Conservation (phyloP, 2,888 invertebrate species). For the Coremacera marginata region DNA sequence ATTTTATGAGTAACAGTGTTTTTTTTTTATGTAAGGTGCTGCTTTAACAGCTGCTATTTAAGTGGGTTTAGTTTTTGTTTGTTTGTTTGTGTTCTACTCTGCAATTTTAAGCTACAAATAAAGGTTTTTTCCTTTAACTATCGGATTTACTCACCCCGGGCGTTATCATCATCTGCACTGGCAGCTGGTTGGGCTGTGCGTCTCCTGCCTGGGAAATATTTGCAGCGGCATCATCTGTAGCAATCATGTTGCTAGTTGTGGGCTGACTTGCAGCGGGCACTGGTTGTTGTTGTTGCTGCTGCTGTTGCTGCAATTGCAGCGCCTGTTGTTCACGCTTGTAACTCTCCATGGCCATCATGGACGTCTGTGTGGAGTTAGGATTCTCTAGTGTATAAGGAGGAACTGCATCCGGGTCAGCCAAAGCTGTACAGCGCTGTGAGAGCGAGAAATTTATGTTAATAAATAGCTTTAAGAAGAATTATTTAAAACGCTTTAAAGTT, state of each 20-base stretch:
- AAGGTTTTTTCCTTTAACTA: background rate
- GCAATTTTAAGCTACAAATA: background rate
- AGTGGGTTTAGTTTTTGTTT: background rate
- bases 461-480: background rate
- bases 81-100: too few relatives aligned
- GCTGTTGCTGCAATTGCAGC: constrained; percentile 52
- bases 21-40: background rate
- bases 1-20: constrained; percentile 4
- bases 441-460: background rate
- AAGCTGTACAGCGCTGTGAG: constrained; percentile 60
- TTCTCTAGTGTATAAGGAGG: constrained; percentile 67
- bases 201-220: constrained; percentile 50
- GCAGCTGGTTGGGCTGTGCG: constrained; percentile 53
- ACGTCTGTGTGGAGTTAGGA: constrained; percentile 64
- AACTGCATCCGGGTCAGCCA: constrained; percentile 67
- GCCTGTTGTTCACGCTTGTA: constrained; percentile 64
- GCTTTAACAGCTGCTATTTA: background rate
- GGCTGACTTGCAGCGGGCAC: constrained; percentile 17
- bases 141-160: constrained; percentile 67
- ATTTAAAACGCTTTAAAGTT: too few relatives aligned
- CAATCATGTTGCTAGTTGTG: constrained; percentile 32
- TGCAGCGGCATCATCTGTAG: constrained; percentile 44
- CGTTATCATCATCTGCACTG: constrained; percentile 69
- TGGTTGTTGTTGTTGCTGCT: constrained; percentile 48
- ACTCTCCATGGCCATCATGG: constrained; percentile 68